phyloP scores from a whole-genome alignment of 2,888 invertebrate genomes.

The Pseudococcus viburni region DNA sequence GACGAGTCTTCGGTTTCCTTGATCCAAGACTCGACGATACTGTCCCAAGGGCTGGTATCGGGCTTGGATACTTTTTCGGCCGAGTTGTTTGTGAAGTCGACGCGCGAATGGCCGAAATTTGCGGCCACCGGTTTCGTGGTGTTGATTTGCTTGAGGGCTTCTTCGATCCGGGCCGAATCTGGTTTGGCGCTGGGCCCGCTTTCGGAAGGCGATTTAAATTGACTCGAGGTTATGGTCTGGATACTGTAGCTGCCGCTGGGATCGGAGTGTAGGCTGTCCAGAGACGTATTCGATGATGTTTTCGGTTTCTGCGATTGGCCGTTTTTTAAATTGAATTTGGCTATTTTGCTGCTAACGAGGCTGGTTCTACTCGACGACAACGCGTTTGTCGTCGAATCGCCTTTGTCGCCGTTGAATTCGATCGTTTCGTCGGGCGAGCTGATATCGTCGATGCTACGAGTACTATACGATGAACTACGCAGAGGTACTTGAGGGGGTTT shows the following conservation, averaged over 20 bases:
- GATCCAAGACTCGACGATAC: constrained; percentile 62
- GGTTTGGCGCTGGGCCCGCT: not conserved
- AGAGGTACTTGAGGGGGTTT: constrained; percentile 57
- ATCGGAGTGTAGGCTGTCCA: not conserved
- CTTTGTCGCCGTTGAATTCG: not conserved
- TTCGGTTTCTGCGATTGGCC: constrained; percentile 4
- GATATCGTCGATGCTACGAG: not conserved
- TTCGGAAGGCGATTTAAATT: not conserved
- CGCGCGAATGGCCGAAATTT: constrained; percentile 63
- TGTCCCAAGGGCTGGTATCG: constrained; percentile 62
- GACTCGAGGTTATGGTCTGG: constrained; percentile 44
- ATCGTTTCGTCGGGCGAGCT: not conserved
- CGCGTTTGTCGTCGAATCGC: not conserved
- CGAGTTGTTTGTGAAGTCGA: constrained; percentile 15
- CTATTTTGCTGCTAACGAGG: not conserved
- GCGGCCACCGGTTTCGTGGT: constrained; percentile 33
- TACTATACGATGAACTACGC: constrained; percentile 20
- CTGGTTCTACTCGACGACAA: constrained; percentile 7
- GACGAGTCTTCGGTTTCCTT: constrained; percentile 60
- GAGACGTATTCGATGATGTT: constrained; percentile 10
- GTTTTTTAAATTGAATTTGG: constrained; percentile 18
- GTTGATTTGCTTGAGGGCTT: constrained; percentile 60
- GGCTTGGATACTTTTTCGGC: constrained; percentile 47
- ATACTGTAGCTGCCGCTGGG: constrained; percentile 53
- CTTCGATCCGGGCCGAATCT: constrained; percentile 53